Evolutionary conservation across 2,113 vertebrate species (phyloP).

Genomic region (Rhinolophus sinicus): DNA sequence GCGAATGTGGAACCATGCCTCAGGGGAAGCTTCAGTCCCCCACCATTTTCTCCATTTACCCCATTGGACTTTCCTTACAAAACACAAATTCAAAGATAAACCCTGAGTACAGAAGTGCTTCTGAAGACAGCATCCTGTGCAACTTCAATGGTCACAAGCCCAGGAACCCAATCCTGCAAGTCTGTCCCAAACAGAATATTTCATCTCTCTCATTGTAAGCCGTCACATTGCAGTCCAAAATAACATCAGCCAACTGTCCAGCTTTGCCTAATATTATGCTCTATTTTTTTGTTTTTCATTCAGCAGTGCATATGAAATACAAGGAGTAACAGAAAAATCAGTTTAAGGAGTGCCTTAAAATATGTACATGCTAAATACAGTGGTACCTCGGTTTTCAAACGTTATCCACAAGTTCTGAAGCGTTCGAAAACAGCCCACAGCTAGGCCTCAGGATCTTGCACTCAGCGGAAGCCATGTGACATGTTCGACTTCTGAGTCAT

Average conservation of each 20-base stretch:
- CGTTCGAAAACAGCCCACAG: too few species aligned
- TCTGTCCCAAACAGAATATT: not conserved
- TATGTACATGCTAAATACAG: not conserved
- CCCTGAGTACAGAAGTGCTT: not conserved
- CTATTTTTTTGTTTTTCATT: not conserved
- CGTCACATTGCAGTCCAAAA: not conserved
- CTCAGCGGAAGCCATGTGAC: too few species aligned
- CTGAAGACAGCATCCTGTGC: not conserved
- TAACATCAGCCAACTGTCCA: not conserved
- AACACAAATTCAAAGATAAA: not conserved
- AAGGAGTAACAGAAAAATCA: not conserved
- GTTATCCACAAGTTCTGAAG: too few species aligned
- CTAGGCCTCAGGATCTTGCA: too few species aligned
- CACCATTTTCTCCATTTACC: not conserved
- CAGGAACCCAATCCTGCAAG: not conserved
- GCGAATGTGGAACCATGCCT: not conserved
- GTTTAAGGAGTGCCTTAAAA: not conserved
- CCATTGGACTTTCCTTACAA: not conserved
- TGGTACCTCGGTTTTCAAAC: too few species aligned
- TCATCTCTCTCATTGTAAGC: not conserved
- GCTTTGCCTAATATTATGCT: not conserved
- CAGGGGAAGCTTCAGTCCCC: not conserved
- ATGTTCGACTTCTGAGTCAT: too few species aligned
- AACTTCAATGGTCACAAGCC: not conserved
- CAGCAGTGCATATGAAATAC: not conserved